phyloP scores from a whole-genome alignment of 1,140 invertebrate species.

The Hyphantria cunea region DNA sequence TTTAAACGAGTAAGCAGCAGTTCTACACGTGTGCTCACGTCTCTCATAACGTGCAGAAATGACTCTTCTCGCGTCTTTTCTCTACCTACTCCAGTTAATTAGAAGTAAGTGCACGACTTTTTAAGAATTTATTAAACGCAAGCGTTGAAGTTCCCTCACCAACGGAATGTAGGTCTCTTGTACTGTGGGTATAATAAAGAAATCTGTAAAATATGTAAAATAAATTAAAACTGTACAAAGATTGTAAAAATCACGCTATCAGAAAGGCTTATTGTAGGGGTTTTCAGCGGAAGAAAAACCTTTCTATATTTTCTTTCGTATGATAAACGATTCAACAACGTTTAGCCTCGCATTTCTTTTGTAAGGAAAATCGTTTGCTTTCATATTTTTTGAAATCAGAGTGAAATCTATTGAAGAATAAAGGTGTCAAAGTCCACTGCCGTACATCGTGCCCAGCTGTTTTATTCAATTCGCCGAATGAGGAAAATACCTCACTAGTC shows the following conservation, averaged over 20 bases:
- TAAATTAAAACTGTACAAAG: no score
- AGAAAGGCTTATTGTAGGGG: no score
- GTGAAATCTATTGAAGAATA: no score
- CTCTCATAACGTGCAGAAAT: conserved; percentile 43
- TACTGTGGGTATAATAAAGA: no score
- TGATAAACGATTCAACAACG: no score
- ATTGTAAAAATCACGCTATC: no score
- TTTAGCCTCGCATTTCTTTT: no score
- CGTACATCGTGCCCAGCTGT: neutral
- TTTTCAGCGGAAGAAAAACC: no score
- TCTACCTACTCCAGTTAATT: conserved; percentile 50
- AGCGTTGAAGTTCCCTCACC: neutral
- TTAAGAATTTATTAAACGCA: conserved; percentile 28
- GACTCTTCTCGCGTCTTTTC: conserved; percentile 35
- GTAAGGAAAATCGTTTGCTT: no score
- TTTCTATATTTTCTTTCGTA: no score
- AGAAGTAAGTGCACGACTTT: conserved; percentile 39
- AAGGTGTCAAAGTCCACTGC: neutral
- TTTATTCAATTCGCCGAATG: conserved; percentile 1
- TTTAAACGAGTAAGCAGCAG: conserved; percentile 13
- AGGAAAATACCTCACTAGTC: conserved; percentile 5
- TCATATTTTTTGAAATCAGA: no score
- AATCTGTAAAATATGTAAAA: neutral
- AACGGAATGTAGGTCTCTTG: neutral
- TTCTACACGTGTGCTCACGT: conserved; percentile 48